Evolutionary conservation across 2,113 vertebrate genomes (phyloP).

Genomic region (Zosterops pallidus): DNA sequence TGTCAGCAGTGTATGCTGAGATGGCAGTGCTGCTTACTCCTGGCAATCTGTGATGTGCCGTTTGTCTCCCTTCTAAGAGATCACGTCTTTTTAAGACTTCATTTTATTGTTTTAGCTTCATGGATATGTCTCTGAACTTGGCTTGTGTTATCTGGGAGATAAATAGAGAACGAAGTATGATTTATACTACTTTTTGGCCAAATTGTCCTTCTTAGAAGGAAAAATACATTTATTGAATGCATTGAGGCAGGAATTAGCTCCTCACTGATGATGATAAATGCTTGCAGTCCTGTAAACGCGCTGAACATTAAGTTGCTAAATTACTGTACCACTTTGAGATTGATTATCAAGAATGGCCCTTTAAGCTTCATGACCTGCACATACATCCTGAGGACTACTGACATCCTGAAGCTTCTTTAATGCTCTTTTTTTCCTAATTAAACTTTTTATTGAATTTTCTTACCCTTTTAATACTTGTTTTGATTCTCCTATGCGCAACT

Average conservation of each 20-base stretch:
- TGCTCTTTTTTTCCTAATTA: conserved; percentile 82
- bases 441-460: conserved; percentile 85
- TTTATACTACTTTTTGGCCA: conserved; percentile 46
- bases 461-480: conserved; percentile 80
- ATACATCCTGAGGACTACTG: conserved; percentile 9
- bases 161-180: conserved; percentile 45
- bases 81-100: not conserved
- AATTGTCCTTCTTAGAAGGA: conserved; percentile 54
- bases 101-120: not conserved
- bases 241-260: conserved; percentile 43
- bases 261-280: conserved; percentile 63
- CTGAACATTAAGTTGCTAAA: conserved; percentile 66
- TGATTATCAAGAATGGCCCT: conserved; percentile 41
- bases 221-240: conserved; percentile 54
- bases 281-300: conserved; percentile 36
- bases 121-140: not conserved
- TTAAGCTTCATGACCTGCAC: not conserved
- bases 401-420: conserved; percentile 45
- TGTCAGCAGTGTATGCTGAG: not conserved
- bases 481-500: conserved; percentile 78
- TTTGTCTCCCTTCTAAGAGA: not conserved
- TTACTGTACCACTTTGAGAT: conserved; percentile 30
- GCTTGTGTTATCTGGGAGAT: conserved; percentile 11
- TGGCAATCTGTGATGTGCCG: not conserved
- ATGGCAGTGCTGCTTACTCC: not conserved